Conservation (phyloP, 2,888 invertebrate genomes). For the Trisateles emortualis region DNA sequence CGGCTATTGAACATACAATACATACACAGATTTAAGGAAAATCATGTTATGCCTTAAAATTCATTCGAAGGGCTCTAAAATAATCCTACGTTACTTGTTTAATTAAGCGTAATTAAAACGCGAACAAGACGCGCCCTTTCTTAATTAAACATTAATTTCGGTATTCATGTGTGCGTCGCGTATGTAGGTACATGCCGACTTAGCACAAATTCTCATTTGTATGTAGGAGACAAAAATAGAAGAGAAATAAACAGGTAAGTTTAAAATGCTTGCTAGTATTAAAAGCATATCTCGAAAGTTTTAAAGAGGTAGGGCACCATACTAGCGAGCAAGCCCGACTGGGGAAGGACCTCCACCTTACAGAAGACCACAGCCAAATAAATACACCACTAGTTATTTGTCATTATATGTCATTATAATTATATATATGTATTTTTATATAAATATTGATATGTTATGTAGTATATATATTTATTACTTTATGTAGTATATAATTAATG, state of each 20-base stretch:
- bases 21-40: background rate
- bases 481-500: too few species aligned
- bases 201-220: background rate
- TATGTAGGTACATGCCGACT: background rate
- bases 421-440: too few species aligned
- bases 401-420: too few species aligned
- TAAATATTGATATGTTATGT: too few species aligned
- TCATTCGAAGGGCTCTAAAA: constrained; percentile 12
- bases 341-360: too few species aligned
- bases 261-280: background rate
- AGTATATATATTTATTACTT: too few species aligned
- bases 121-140: constrained; percentile 40
- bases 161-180: background rate
- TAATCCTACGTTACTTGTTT: constrained; percentile 32
- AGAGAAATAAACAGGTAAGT: background rate
- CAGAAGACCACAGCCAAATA: too few species aligned
- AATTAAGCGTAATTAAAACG: constrained; percentile 48
- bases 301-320: too few species aligned
- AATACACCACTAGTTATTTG: too few species aligned
- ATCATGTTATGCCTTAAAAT: constrained; percentile 1
- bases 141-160: constrained; percentile 51
- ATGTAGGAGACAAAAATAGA: constrained; percentile 4
- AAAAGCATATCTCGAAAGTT: too few species aligned
- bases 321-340: too few species aligned
- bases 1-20: too few species aligned